phyloP scores from a whole-genome alignment of 1,140 invertebrate species.

The Magallana gigas region DNA sequence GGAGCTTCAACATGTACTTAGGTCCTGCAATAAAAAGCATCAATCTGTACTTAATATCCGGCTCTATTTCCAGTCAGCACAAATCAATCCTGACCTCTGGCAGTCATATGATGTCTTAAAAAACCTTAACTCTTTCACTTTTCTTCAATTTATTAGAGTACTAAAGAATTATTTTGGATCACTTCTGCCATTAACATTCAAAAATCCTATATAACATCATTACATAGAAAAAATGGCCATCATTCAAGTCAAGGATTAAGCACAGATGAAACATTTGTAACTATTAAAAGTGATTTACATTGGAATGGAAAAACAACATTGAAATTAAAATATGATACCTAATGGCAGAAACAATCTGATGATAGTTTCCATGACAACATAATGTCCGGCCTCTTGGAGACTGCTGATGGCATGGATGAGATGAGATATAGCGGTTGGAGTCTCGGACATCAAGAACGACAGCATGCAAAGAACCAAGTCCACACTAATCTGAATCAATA shows the following conservation, averaged over 20 bases:
- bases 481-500: slow-evolving; percentile 68
- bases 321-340: slow-evolving; percentile 57
- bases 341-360: slow-evolving; percentile 70
- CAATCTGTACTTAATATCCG: neutral
- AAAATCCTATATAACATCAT: neutral
- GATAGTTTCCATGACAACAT: slow-evolving; percentile 66
- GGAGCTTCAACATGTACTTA: slow-evolving; percentile 75
- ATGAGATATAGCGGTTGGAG: slow-evolving; percentile 73
- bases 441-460: slow-evolving; percentile 73
- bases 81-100: too few relatives aligned
- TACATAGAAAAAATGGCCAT: neutral
- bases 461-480: slow-evolving; percentile 71
- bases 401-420: slow-evolving; percentile 68
- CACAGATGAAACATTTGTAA: too few relatives aligned
- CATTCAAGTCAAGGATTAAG: too few relatives aligned
- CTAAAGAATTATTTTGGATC: neutral
- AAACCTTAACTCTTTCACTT: neutral
- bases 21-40: slow-evolving; percentile 66
- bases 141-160: neutral
- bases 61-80: too few relatives aligned
- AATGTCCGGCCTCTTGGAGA: slow-evolving; percentile 68
- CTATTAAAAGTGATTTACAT: too few relatives aligned
- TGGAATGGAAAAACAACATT: too few relatives aligned
- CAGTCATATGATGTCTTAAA: too few relatives aligned
- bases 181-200: neutral